phyloP scores from a whole-genome alignment of 2,113 vertebrate genomes.

The Desmodus rotundus region DNA sequence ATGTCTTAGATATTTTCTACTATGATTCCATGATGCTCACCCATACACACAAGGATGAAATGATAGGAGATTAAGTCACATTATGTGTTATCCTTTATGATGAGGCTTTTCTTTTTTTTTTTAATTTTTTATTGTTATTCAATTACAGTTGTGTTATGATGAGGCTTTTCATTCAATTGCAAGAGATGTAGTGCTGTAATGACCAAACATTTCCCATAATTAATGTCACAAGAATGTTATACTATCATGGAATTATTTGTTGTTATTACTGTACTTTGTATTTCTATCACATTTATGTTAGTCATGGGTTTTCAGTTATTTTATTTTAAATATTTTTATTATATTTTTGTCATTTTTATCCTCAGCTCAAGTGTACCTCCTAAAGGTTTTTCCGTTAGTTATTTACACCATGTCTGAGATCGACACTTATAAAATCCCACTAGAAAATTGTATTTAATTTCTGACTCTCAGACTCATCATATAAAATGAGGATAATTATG shows the following conservation, averaged over 20 bases:
- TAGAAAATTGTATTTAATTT: background rate
- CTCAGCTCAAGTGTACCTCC: background rate
- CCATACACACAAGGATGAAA: background rate
- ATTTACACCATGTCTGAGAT: background rate
- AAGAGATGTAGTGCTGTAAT: background rate
- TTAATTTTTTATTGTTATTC: too few relatives aligned
- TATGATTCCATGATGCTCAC: background rate
- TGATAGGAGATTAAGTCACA: background rate
- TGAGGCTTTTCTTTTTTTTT: background rate
- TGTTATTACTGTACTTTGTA: background rate
- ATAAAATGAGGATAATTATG: background rate
- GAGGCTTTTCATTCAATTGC: background rate
- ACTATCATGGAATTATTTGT: background rate
- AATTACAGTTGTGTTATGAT: background rate
- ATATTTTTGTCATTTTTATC: background rate
- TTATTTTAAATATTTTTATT: slow-evolving; percentile 18
- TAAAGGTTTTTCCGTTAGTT: background rate
- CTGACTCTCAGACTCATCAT: background rate
- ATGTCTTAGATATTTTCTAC: background rate
- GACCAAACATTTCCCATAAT: background rate
- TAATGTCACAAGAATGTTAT: background rate
- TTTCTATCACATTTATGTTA: background rate
- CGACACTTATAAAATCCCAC: background rate
- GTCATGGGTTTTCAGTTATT: background rate
- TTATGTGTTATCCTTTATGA: background rate